Evolutionary conservation across 2,113 vertebrate species (phyloP).

Genomic region (Todiramphus saurophagus): DNA sequence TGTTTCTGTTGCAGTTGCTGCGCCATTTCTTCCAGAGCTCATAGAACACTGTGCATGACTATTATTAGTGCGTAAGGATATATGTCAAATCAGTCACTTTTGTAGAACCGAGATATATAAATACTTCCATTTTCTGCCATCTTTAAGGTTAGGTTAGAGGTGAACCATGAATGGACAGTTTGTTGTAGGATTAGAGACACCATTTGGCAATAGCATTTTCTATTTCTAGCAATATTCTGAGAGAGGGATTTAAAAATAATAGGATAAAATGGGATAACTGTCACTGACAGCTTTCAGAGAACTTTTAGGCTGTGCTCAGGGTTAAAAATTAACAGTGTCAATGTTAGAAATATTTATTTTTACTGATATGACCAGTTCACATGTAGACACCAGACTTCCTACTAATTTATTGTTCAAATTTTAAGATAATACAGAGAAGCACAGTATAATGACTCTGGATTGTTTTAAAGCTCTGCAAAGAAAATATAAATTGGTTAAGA

Average conservation of each 20-base stretch:
- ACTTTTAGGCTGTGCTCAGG: background rate
- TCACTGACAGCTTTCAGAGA: conserved; percentile 13
- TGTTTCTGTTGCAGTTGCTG: background rate
- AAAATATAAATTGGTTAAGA: background rate
- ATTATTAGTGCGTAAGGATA: background rate
- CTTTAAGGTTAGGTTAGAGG: conserved; percentile 33
- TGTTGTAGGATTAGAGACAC: conserved; percentile 17
- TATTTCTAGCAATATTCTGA: conserved; percentile 42
- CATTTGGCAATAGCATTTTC: conserved; percentile 28
- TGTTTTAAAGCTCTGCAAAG: background rate
- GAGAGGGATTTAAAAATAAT: conserved; percentile 50
- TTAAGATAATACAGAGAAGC: background rate
- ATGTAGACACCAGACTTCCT: background rate
- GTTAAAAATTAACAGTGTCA: background rate
- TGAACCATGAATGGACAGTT: conserved; percentile 6
- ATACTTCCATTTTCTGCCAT: background rate
- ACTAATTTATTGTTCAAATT: background rate
- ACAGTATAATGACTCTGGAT: background rate
- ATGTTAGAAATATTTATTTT: background rate
- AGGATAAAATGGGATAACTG: conserved; percentile 50
- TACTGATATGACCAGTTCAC: background rate
- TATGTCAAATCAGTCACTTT: background rate
- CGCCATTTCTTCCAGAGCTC: background rate
- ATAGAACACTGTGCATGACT: background rate
- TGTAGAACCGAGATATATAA: background rate